A percentile compares a stretch with the other conserved stretches of the same genome.
Conservation (phyloP, 2,113 vertebrate genomes). For the Columbina picui region DNA sequence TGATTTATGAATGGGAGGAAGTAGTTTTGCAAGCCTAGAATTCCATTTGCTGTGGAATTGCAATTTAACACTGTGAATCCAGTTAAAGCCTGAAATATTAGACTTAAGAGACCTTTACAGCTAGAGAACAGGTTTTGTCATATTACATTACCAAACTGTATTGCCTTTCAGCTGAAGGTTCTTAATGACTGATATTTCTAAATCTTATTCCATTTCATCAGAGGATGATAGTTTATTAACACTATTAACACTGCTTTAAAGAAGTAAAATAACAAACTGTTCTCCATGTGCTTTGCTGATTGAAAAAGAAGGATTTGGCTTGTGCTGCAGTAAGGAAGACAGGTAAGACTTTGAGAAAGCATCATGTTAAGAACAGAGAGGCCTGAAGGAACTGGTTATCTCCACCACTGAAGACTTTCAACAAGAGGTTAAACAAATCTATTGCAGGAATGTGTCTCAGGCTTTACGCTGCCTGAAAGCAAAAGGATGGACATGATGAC, state of each 20-base stretch:
- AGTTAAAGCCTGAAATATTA: not conserved
- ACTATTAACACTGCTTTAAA: not conserved
- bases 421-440: not conserved
- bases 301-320: not conserved
- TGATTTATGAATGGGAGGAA: slow-evolving; percentile 47
- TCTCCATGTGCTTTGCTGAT: not conserved
- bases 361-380: fast-evolving
- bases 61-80: slow-evolving; percentile 10
- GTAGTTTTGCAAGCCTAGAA: slow-evolving; percentile 31
- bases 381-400: not conserved
- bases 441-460: not conserved
- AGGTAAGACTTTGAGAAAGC: not conserved
- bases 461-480: not conserved
- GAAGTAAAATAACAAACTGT: not conserved
- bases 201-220: not conserved
- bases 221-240: not conserved
- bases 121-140: not conserved
- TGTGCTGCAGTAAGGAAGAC: not conserved
- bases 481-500: not conserved
- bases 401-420: not conserved
- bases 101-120: not conserved
- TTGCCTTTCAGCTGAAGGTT: not conserved
- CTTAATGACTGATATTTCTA: not conserved
- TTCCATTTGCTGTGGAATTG: slow-evolving; percentile 54
- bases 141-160: not conserved